phyloP scores from a whole-genome alignment of 1,140 invertebrate species.

The Dreissena polymorpha region DNA sequence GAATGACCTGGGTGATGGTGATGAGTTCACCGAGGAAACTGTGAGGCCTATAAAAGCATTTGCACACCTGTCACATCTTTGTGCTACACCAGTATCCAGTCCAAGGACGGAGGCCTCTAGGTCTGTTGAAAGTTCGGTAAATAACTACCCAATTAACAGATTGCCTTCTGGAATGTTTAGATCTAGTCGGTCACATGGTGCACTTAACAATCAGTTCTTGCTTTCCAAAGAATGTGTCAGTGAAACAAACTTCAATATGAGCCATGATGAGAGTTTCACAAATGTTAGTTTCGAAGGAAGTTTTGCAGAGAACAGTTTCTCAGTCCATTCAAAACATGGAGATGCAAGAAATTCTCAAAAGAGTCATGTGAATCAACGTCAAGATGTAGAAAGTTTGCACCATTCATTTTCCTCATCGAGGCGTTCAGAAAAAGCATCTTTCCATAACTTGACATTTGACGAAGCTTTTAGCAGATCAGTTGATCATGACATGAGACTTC shows the following conservation, averaged over 20 bases:
- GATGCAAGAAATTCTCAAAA: too few species aligned
- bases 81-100: conserved; percentile 17
- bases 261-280: conserved; percentile 27
- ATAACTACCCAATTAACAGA: conserved; percentile 10
- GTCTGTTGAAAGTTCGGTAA: not conserved
- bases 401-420: too few species aligned
- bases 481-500: too few species aligned
- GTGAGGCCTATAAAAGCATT: not conserved
- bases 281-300: conserved; percentile 53
- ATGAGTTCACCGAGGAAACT: not conserved
- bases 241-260: conserved; percentile 21
- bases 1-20: not conserved
- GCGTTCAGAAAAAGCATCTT: too few species aligned
- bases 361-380: too few species aligned
- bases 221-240: too few species aligned
- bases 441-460: too few species aligned
- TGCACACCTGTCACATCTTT: not conserved
- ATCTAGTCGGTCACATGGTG: not conserved
- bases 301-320: conserved; percentile 41
- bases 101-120: not conserved
- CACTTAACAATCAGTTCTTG: too few species aligned
- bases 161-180: not conserved
- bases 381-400: too few species aligned
- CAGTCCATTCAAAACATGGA: not conserved
- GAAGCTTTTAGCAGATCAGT: too few species aligned